These are phyloP conservation scores for Lamproptera curius DNA, from an alignment of 2,888 invertebrate species.

Conservation along the genomic window DNA sequence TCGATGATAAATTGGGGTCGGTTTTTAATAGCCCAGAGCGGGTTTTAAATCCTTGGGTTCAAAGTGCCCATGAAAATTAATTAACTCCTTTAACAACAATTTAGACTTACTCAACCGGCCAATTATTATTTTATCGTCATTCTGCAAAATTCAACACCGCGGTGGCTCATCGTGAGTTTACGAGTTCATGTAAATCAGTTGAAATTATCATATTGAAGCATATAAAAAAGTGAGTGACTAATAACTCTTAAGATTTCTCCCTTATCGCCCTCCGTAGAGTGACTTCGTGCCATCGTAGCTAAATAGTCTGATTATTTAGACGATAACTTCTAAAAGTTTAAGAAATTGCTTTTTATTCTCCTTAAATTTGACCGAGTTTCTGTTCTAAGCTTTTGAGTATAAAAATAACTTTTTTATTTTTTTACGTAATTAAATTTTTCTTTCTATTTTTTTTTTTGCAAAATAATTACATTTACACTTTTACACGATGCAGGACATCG, in stretches of 20 bases:
- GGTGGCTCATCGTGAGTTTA: conserved; percentile 1
- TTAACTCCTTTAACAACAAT: conserved; percentile 1
- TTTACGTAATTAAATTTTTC: no score
- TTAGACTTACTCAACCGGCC: not conserved
- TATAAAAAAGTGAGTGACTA: not conserved
- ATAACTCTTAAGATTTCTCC: not conserved
- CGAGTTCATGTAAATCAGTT: conserved; percentile 1
- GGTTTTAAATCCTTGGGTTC: not conserved
- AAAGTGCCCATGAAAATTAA: not conserved
- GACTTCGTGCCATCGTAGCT: not conserved
- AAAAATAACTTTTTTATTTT: no score
- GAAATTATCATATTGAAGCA: not conserved
- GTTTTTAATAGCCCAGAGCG: no score
- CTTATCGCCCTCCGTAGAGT: not conserved
- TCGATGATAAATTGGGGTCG: not conserved
- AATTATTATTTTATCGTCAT: conserved; percentile 3
- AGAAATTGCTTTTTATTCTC: no score
- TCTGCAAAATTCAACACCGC: not conserved
- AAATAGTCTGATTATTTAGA: not conserved
- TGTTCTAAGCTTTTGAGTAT: no score
- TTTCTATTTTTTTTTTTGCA: no score
- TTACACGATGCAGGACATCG: no score
- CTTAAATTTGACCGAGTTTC: no score
- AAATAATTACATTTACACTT: no score
- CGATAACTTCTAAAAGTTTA: no score